Evolutionary conservation across 2,888 invertebrate species (phyloP), one percentile per base, ranked within the genome.

Genomic region (Chloroclystis v-ata): DNA sequence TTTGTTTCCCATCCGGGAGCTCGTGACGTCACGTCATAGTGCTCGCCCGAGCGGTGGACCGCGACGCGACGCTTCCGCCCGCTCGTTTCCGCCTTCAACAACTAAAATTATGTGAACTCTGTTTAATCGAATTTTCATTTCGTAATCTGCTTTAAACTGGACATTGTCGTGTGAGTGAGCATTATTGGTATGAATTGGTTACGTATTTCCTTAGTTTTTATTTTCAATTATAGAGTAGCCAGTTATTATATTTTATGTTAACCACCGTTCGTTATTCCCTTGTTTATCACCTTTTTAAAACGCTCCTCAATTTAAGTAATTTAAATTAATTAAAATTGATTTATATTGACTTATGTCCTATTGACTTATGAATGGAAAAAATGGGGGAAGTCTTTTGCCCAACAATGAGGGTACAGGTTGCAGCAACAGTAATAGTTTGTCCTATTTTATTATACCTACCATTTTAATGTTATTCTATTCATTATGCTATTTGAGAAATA

Each of bases 41-140:
- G 70, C 64, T 69, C 78, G 75, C 75, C 69, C 64, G 75, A 70
- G 65, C 72, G 64, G 61, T 69, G 69, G 78, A 81, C 82, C 84
- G 67, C 82, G 81, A 82, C 82, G 77, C 75, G 75, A 75, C 72
- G 78, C 72, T 85, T 86, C 86, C 86, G 85, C 69, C 65, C 72
- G 42, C 20, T 60, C 65, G 70, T 75, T 85, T 87, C 86, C 86
- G 85, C 79, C 83, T 78, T 78, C 80, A 69, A 75, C 75, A 69
- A 68, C 75, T n/a, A 67, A 73, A 67, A 78, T 75, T 77, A 77
- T 82, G 73, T 79, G 76, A 75, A 72, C 77, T 43, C 39, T 72
- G 73, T 73, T 77, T 63, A 76, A 75, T 77, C 65, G 66, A 67
- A 70, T 72, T 77, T 75, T 63, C 63, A 74, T 75, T 77, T 74